Base-by-base conservation (phyloP, 2,888 invertebrate species). In the Periphyllus acericola region DNA sequence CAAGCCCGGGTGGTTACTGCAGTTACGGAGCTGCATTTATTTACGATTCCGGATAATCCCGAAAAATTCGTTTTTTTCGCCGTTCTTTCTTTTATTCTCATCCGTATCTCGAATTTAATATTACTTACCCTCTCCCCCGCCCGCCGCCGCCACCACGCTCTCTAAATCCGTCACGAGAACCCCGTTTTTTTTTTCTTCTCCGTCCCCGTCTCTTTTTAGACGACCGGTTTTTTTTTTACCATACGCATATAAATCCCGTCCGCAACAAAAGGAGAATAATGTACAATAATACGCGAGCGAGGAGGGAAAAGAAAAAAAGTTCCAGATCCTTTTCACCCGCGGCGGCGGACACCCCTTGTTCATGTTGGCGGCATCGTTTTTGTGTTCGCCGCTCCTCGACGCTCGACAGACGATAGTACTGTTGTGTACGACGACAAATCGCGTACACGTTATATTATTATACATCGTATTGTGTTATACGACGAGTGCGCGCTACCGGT, bases 41-140 rank as follows among this genome's bases (percentile, higher is more conserved):
- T 75, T 40, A 83, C 74, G 83, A 40, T 40, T 75, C 40, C 36
- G 75, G 83, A 83, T 83, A 72, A 83, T 72, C 52, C 82, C 34
- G 52, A 34, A 83, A 72, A 9, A 55, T 52, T 71, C 72, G 19
- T 74, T 74, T 74, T 72, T 83, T 34, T 52, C 17, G 71, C 29
- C 29, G 14, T 78, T 8, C 21, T 74, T 60, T 60, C 60, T 60
- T 25, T 74, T n/a, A n/a, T 6, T 74, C 36, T 3, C 11, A 17
- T 25, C 36, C 36, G 36, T 40, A 40, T n/a, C 11, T 66, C 68
- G 29, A n/a, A 40, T 36, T 68, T 19, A 11, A 29, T 19, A 25
- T 32, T 4, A 32, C 29, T 21, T 17, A 1, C 0, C 46, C 46
- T 9, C 4, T 46, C 11, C 46, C 14, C 46, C 46, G 14, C 14